Evolutionary conservation across 2,888 invertebrate genomes (phyloP), one percentile per base, ranked within the genome.

Genomic region (Diarsia rubi): DNA sequence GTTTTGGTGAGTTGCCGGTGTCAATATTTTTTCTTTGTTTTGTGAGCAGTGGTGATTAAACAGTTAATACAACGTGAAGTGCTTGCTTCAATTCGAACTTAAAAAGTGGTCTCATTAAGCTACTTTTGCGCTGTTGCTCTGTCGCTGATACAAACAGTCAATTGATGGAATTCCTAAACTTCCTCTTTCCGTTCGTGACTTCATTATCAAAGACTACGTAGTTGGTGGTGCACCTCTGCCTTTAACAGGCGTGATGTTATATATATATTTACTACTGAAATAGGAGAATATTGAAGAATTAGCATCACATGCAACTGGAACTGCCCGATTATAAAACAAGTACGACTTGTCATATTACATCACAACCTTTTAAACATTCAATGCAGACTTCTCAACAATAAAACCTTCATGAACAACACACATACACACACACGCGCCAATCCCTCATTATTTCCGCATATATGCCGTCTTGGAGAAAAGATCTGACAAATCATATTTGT

Each of bases 401-500:
- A 64, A 27, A 24, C 45, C 52, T 67, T 54, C 64, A 49, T 54
- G 45, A n/a, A 72, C 11, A 66, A 62, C 12, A 62, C 4, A 52
- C 54, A 45, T 44, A 27, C 21, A 37, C 60, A 60, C 19, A 54
- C 3, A 42, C 24, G 21, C 4, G 19, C 54, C 47, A 78, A 63
- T 47, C n/a, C 14, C 83, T 81, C 73, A 19, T 79, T 79, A 73
- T 73, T 59, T 47, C 52, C 44, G 12, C 57, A 19, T 69, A 24
- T 54, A 19, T 52, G 8, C 16, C 1, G 37, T 19, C 31, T 59
- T 31, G 24, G 21, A 49, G 64, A 54, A 66, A 68, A 68, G 74
- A 31, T 68, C 64, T 49, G 60, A 68, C 60, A 81, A 79, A 81
- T 81, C 83, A 74, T 79, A 79, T 79, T 83, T 75, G 81, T 83